These are phyloP conservation scores for Ophiothrix spiculata DNA, from an alignment of 35 echinoderm and acorn worm genomes.

Conservation along the genomic window DNA sequence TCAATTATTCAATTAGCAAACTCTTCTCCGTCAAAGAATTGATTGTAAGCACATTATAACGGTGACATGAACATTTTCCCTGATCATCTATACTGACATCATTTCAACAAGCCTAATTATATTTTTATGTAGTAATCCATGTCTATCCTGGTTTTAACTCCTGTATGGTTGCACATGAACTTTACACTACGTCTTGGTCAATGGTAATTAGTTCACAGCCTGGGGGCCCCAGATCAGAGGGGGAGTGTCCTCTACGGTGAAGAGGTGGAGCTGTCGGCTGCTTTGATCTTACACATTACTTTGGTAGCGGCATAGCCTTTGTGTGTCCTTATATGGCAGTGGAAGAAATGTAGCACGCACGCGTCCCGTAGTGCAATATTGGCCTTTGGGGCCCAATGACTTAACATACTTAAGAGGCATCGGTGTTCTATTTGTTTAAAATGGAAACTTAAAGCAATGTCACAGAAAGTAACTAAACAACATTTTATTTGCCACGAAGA, in stretches of 20 bases:
- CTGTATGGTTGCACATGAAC: constrained; percentile 1
- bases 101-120: constrained; percentile 7
- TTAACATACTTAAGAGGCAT: neutral
- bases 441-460: neutral
- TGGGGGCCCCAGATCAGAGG: constrained; percentile 9
- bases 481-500: neutral
- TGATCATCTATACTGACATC: neutral
- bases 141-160: neutral
- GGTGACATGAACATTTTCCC: neutral
- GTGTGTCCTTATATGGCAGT: neutral
- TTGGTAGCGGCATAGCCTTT: neutral
- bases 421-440: neutral
- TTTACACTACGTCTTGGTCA: too few species aligned
- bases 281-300: constrained; percentile 13
- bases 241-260: neutral
- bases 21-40: neutral
- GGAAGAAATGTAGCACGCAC: constrained; percentile 6
- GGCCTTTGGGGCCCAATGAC: neutral
- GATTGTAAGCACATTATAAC: neutral
- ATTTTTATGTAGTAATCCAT: neutral
- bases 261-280: constrained; percentile 1
- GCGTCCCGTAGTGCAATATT: constrained; percentile 9
- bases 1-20: neutral
- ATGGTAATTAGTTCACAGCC: constrained; percentile 4
- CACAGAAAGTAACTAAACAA: neutral